Percentiles rank a stretch among this genome's conserved stretches.
These are phyloP conservation scores for Coregonus clupeaformis DNA, from an alignment of 2,113 vertebrate species.

Conservation along the genomic window DNA sequence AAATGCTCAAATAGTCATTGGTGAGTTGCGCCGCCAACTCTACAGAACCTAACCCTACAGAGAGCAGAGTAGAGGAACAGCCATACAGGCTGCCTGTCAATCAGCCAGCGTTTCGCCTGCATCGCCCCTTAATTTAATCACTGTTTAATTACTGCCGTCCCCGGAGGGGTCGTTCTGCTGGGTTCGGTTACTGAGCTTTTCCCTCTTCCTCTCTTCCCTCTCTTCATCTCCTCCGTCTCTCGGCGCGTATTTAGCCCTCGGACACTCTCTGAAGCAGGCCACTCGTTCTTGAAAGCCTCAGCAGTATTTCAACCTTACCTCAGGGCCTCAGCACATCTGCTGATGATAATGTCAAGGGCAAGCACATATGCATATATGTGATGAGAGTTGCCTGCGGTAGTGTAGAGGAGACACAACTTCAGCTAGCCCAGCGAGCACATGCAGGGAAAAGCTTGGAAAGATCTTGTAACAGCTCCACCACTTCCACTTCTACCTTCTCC, in stretches of 20 bases:
- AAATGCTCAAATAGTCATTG: conserved; percentile 48
- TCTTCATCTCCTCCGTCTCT: conserved; percentile 33
- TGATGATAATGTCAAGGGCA: conserved; percentile 76
- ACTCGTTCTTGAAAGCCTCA: conserved; percentile 64
- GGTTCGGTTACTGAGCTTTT: conserved; percentile 68
- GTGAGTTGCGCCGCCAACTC: conserved; percentile 20
- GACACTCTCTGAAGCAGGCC: conserved; percentile 61
- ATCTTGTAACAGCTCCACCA: conserved; percentile 4
- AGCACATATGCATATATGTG: conserved; percentile 66
- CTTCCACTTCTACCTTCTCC: not conserved
- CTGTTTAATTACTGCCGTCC: conserved; percentile 78
- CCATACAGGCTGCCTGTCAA: conserved; percentile 43
- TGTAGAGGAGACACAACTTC: conserved; percentile 36
- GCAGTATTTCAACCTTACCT: conserved; percentile 73
- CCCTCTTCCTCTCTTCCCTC: conserved; percentile 24
- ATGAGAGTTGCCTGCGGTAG: conserved; percentile 55
- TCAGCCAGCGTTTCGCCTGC: conserved; percentile 68
- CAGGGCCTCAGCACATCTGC: conserved; percentile 63
- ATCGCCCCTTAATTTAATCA: conserved; percentile 79
- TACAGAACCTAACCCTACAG: conserved; percentile 47
- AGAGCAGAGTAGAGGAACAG: conserved; percentile 32
- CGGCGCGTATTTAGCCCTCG: conserved; percentile 61
- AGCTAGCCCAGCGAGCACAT: conserved; percentile 15
- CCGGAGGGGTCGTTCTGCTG: conserved; percentile 60
- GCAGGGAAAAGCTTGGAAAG: conserved; percentile 23